Percentiles rank a stretch among this genome's conserved stretches.
Conservation (phyloP, 2,797 vertebrate genomes). For the Gadopsis bispinosus region DNA sequence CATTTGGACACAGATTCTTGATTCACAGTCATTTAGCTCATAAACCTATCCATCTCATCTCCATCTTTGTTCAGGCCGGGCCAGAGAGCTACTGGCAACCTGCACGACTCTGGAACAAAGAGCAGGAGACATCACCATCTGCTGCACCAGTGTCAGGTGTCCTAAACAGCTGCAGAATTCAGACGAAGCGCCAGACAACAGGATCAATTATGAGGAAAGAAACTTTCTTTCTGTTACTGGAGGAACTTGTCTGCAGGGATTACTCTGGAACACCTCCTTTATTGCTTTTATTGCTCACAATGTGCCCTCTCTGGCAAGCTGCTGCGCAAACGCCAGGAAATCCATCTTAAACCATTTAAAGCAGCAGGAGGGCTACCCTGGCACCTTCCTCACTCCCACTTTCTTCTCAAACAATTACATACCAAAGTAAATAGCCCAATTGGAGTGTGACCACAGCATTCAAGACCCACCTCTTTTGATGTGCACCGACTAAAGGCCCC, state of each 20-base stretch:
- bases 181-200: slow-evolving; percentile 13
- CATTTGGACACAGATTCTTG: slow-evolving; percentile 42
- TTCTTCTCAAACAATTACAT: slow-evolving; percentile 53
- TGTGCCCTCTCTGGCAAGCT: slow-evolving; percentile 37
- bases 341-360: slow-evolving; percentile 71
- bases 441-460: slow-evolving; percentile 20
- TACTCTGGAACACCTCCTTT: slow-evolving; percentile 28
- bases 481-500: slow-evolving; percentile 19
- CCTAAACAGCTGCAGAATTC: slow-evolving; percentile 15
- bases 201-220: slow-evolving; percentile 18
- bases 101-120: slow-evolving; percentile 41
- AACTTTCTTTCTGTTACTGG: slow-evolving; percentile 22
- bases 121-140: slow-evolving; percentile 44
- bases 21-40: slow-evolving; percentile 17
- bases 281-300: slow-evolving; percentile 51
- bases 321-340: slow-evolving; percentile 59
- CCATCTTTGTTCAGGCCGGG: slow-evolving; percentile 12
- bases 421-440: slow-evolving; percentile 46
- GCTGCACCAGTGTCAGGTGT: slow-evolving; percentile 34
- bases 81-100: slow-evolving; percentile 26
- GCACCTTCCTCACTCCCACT: slow-evolving; percentile 44
- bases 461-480: slow-evolving; percentile 26
- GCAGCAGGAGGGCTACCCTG: slow-evolving; percentile 57
- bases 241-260: slow-evolving; percentile 14
- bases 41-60: slow-evolving; percentile 27